These are phyloP conservation scores for Hedychridium roseum DNA, from an alignment of 2,888 invertebrate species.

Conservation along the genomic window DNA sequence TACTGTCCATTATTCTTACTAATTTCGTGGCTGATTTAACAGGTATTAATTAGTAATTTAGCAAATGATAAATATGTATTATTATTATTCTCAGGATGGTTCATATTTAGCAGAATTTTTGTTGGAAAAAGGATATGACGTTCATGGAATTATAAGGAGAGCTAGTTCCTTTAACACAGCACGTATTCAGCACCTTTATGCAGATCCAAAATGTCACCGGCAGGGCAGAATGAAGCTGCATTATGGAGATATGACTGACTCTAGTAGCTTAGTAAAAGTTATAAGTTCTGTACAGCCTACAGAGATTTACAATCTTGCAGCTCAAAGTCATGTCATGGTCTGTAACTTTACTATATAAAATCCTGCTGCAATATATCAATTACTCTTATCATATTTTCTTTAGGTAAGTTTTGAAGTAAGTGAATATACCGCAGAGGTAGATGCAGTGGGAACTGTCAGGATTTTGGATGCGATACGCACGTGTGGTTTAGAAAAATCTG, in stretches of 20 bases:
- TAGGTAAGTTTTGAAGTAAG: conserved; percentile 95
- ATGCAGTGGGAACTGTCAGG: conserved; percentile 92
- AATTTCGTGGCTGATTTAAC: conserved; percentile 6
- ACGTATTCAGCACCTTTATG: conserved; percentile 95
- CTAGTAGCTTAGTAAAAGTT: conserved; percentile 90
- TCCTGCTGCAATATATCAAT: background rate
- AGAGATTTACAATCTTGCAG: conserved; percentile 98
- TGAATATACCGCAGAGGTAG: conserved; percentile 98
- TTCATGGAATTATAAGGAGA: conserved; percentile 95
- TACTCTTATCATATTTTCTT: conserved; percentile 5
- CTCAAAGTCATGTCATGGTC: conserved; percentile 98
- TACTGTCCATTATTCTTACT: conserved; percentile 6
- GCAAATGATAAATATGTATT: conserved; percentile 4
- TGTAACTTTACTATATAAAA: background rate
- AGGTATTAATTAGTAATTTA: conserved; percentile 8
- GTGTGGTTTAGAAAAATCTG: conserved; percentile 80
- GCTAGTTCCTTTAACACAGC: conserved; percentile 97
- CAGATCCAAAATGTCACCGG: conserved; percentile 87
- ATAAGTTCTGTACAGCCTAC: conserved; percentile 81
- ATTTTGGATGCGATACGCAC: conserved; percentile 91
- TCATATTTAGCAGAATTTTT: conserved; percentile 96
- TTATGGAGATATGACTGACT: conserved; percentile 99
- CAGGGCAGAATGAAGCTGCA: conserved; percentile 91
- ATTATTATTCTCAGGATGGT: conserved; percentile 80
- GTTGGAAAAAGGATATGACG: conserved; percentile 89